These are phyloP conservation scores for Poeciliopsis occidentalis DNA, from an alignment of 2,113 vertebrate genomes.

Conservation along the genomic window DNA sequence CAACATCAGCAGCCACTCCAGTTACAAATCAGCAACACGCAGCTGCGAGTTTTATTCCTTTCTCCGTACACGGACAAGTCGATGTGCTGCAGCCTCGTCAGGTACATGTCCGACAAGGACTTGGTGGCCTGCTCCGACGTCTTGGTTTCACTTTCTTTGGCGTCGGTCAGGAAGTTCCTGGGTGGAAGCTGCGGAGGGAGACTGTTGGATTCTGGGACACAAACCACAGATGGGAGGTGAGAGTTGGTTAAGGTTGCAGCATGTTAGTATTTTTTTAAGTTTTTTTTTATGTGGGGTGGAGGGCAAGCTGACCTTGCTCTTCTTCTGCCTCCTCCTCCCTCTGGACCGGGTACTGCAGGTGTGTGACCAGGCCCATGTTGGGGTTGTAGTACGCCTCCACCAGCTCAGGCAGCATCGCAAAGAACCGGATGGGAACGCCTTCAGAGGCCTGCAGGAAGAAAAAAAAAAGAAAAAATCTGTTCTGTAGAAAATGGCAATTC, in stretches of 20 bases:
- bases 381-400: conserved; percentile 95
- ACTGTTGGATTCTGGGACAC: conserved; percentile 76
- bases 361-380: conserved; percentile 93
- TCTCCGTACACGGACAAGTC: conserved; percentile 85
- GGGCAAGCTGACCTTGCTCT: conserved; percentile 82
- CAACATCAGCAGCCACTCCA: background rate
- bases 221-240: background rate
- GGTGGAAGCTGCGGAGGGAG: conserved; percentile 90
- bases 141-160: conserved; percentile 80
- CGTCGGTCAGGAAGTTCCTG: conserved; percentile 83
- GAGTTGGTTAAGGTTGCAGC: background rate
- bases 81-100: conserved; percentile 86
- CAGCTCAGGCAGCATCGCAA: conserved; percentile 86
- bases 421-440: conserved; percentile 92
- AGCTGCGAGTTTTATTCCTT: background rate
- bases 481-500: no score
- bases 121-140: conserved; percentile 71
- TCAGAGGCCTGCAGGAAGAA: conserved; percentile 87
- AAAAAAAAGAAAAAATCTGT: background rate
- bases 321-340: conserved; percentile 90
- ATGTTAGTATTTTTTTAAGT: background rate
- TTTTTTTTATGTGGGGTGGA: background rate
- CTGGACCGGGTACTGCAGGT: conserved; percentile 88
- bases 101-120: conserved; percentile 82
- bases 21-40: background rate